A percentile compares a stretch with the other conserved stretches of the same genome.
phyloP scores from a whole-genome alignment of 2,888 invertebrate species.

The Chrysopilus asiliformis region DNA sequence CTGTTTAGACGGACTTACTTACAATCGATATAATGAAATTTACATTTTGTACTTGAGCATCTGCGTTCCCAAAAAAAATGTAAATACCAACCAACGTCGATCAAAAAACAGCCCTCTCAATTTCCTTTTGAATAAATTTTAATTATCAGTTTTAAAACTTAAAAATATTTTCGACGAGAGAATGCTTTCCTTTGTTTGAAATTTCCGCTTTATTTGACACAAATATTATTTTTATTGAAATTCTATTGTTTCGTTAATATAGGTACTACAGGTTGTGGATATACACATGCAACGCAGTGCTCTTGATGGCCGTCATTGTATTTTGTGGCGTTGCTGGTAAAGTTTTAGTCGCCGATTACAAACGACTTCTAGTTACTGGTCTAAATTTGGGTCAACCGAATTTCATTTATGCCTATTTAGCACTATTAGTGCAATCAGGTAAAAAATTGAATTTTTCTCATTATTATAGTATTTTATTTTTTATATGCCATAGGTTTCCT shows the following conservation, averaged over 20 bases:
- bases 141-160: no score
- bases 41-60: no score
- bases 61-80: no score
- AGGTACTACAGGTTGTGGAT: constrained; percentile 84
- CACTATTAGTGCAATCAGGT: constrained; percentile 55
- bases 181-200: no score
- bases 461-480: constrained; percentile 3
- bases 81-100: no score
- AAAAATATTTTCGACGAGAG: no score
- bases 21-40: no score
- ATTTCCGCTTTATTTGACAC: background rate
- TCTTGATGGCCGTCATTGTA: constrained; percentile 68
- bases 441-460: no score
- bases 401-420: constrained; percentile 73
- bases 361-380: constrained; percentile 57
- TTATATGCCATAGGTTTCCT: constrained; percentile 37
- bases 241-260: constrained; percentile 7
- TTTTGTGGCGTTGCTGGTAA: constrained; percentile 64
- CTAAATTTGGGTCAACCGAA: constrained; percentile 66
- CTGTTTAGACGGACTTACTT: no score
- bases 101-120: no score
- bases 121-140: no score
- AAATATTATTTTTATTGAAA: background rate
- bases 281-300: constrained; percentile 80
- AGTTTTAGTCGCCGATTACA: constrained; percentile 54